Evolutionary conservation across 2,888 invertebrate genomes (phyloP).

Genomic region (Agrotis exclamationis): DNA sequence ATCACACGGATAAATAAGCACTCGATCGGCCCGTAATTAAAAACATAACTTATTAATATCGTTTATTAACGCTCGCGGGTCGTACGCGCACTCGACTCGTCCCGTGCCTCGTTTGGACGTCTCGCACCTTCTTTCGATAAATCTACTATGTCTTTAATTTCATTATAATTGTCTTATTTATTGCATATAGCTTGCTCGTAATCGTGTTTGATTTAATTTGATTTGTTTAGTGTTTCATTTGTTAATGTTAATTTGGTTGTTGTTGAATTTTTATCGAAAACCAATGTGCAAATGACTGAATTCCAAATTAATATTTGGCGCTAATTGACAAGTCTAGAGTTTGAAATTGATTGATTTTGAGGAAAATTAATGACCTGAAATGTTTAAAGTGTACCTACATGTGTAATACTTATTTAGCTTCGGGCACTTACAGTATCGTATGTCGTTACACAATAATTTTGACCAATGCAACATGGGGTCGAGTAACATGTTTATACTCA

Average conservation of each 20-base stretch:
- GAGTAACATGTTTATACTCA: constrained; percentile 64
- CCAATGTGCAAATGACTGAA: constrained; percentile 20
- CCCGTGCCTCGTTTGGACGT: constrained; percentile 39
- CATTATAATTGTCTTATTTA: constrained; percentile 62
- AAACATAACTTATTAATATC: constrained; percentile 90
- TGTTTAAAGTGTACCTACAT: constrained; percentile 16
- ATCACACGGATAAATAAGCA: constrained; percentile 90
- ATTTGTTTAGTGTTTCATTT: constrained; percentile 52
- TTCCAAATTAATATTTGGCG: constrained; percentile 30
- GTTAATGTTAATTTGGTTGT: constrained; percentile 38
- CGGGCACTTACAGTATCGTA: constrained; percentile 29
- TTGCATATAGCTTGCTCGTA: constrained; percentile 50
- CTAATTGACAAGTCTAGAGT: constrained; percentile 53
- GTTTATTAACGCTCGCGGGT: constrained; percentile 89
- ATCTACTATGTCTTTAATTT: constrained; percentile 59
- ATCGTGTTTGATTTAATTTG: constrained; percentile 62
- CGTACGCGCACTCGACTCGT: constrained; percentile 66
- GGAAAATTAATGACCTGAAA: constrained; percentile 37
- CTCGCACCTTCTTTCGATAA: constrained; percentile 57
- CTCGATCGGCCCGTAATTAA: constrained; percentile 88
- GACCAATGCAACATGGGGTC: constrained; percentile 45
- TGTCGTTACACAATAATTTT: constrained; percentile 51
- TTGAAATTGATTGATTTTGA: constrained; percentile 41
- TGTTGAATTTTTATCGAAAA: constrained; percentile 13
- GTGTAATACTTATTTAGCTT: constrained; percentile 23